Evolutionary conservation across 1,140 invertebrate genomes (phyloP), one percentile per base, ranked within the genome.

Genomic region (Phthorimaea operculella): DNA sequence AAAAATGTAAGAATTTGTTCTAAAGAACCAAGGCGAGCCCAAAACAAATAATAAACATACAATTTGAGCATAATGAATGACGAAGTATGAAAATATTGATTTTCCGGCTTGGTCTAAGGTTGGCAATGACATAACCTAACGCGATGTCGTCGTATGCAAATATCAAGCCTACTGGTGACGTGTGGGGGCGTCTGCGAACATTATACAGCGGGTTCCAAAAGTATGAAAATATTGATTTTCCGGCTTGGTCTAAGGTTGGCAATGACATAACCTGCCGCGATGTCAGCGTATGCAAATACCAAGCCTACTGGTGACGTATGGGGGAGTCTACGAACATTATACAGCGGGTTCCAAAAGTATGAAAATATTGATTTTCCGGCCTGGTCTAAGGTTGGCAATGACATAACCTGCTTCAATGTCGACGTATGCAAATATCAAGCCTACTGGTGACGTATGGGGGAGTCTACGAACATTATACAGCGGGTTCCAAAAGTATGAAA

Each of bases 311-410:
- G 21, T 28, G 21, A 28, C 21, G 21, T 6, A 6, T 28, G 21
- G 21, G 6, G 21, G 21, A 2, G 21, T 28, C 21, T 28, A 6
- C 21, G 21, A 28, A 28, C 21, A 28, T 28, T 28, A 28, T 28
- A 28, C 21, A 28, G 21, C 21, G 6, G 2, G 21, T 28, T 28
- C 21, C 36, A n/a, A 12, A 39, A 39, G 8, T 9, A 39, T 39
- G 36, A 39, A 52, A 17, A 16, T 57, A 36, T 52, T 55, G 47
- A 59, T 64, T 58, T 56, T 63, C 62, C 52, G 59, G 57, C 21
- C 6, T 28, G 2, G 36, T 39, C 36, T 39, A 9, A 2, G 36
- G 2, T 2, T 39, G n/a, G 36, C 6, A 7, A 34, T 34, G 33
- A 34, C 33, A 34, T 34, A 34, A 34, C 11, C 6, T 34, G 33